Base-by-base conservation (phyloP, 2,797 vertebrate genomes). In the Rhabdophis nuchalis region DNA sequence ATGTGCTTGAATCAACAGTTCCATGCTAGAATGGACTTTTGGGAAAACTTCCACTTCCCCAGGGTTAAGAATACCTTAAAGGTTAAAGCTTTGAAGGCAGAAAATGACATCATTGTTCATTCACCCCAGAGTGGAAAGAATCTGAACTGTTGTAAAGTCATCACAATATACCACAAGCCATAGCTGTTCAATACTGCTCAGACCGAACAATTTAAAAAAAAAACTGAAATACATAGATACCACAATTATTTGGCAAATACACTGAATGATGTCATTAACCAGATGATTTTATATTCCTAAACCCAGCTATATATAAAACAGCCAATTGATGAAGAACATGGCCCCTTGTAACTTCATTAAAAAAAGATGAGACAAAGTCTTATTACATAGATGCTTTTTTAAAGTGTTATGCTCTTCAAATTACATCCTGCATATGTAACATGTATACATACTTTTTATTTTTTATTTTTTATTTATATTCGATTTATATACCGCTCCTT, bases 81-180 rank as follows among this genome's bases (percentile, higher is more conserved):
- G 20, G 93, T 93, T 97, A 94, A 95, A 91, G 91, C 92, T 89
- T 95, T 91, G 77, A 97, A 97, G 95, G 96, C 93, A 96, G 96
- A 96, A 96, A 95, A 95, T 98, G 97, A 98, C 96, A 97, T 98
- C 97, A 98, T 95, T 95, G 94, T 95, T 96, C 95, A 97, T 95
- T 96, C 96, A 97, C 97, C 96, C 93, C 90, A 46, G 95, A 94
- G 94, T 53, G 72, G 87, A 94, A 96, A 97, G 96, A 95, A 95
- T 86, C 93, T 95, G 92, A 96, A 96, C 54, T 95, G 92, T 94
- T 97, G 97, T 96, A 96, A 96, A 96, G 95, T 96, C 93, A 95
- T 90, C 50, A 92, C 88, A 96, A 93, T 90, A 92, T 93, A 95
- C 96, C 96, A 97, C 96, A 98, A 97, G 97, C 96, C 96, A 94